Conservation (phyloP, 2,888 invertebrate genomes). For the Melipona bicolor region DNA sequence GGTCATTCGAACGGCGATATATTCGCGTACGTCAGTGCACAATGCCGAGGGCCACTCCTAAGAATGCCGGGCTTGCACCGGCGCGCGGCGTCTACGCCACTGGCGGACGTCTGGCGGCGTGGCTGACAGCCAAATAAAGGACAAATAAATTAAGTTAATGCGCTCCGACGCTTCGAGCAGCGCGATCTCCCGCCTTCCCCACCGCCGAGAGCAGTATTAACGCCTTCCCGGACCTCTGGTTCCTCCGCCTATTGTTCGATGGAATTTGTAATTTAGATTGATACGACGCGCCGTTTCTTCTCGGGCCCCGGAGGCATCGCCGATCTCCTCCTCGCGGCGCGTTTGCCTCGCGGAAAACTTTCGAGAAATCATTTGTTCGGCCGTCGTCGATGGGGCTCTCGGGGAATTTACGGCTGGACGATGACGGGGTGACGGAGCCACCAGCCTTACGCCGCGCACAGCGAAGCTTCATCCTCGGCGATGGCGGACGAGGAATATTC, state of each 20-base stretch:
- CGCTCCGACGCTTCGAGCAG: conserved; percentile 72
- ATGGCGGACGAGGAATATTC: background rate
- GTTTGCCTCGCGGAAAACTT: conserved; percentile 60
- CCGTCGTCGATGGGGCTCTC: conserved; percentile 33
- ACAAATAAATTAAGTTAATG: conserved; percentile 84
- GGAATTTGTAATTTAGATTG: conserved; percentile 84
- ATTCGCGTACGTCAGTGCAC: conserved; percentile 31
- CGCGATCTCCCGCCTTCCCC: conserved; percentile 65
- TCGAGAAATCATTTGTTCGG: conserved; percentile 72
- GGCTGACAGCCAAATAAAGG: conserved; percentile 83
- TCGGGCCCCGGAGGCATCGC: conserved; percentile 21
- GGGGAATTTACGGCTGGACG: conserved; percentile 46
- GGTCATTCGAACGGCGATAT: conserved; percentile 34
- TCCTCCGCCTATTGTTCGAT: conserved; percentile 78
- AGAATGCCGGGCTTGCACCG: conserved; percentile 27
- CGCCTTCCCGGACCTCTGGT: conserved; percentile 61
- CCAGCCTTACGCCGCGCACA: conserved; percentile 35
- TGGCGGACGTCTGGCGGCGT: conserved; percentile 74
- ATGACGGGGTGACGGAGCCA: conserved; percentile 38
- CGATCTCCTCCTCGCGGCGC: conserved; percentile 48
- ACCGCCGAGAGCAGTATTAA: conserved; percentile 57
- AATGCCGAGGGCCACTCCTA: conserved; percentile 40
- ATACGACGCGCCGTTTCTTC: conserved; percentile 76
- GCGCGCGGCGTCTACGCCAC: conserved; percentile 76
- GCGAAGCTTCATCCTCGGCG: background rate